These are phyloP conservation scores for Neolamprologus variostigma DNA, from an alignment of 2,113 vertebrate genomes.

Conservation along the genomic window DNA sequence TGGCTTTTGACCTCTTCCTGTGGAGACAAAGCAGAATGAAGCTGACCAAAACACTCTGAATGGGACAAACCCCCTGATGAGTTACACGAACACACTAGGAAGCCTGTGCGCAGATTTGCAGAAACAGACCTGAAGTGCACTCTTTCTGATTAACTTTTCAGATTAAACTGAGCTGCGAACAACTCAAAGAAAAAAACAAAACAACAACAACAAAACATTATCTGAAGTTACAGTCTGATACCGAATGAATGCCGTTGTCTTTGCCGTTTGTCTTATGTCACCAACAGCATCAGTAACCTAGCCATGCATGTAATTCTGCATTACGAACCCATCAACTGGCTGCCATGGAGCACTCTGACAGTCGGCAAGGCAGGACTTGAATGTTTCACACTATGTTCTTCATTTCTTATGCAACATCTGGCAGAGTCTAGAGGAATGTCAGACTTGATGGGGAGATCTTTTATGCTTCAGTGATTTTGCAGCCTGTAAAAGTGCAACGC, in stretches of 20 bases:
- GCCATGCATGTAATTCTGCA: background rate
- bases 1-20: slow-evolving; percentile 35
- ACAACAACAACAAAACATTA: background rate
- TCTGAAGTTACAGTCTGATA: background rate
- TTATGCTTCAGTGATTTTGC: slow-evolving; percentile 12
- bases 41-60: slow-evolving; percentile 35
- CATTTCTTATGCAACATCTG: slow-evolving; percentile 25
- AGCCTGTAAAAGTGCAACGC: slow-evolving; percentile 8
- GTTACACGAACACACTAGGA: slow-evolving; percentile 13
- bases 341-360: background rate
- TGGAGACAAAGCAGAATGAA: slow-evolving; percentile 29
- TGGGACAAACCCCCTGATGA: slow-evolving; percentile 34
- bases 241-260: background rate
- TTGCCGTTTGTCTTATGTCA: background rate
- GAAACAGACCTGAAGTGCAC: slow-evolving; percentile 20
- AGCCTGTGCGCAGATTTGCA: background rate
- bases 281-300: background rate
- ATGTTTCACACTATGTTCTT: slow-evolving; percentile 13
- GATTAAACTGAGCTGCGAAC: background rate
- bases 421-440: background rate
- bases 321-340: background rate
- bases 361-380: background rate
- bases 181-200: background rate
- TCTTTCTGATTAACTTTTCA: background rate
- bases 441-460: slow-evolving; percentile 10